These are phyloP conservation scores for Ptiloglossa arizonensis DNA, from an alignment of 1,140 invertebrate genomes.

Conservation along the genomic window DNA sequence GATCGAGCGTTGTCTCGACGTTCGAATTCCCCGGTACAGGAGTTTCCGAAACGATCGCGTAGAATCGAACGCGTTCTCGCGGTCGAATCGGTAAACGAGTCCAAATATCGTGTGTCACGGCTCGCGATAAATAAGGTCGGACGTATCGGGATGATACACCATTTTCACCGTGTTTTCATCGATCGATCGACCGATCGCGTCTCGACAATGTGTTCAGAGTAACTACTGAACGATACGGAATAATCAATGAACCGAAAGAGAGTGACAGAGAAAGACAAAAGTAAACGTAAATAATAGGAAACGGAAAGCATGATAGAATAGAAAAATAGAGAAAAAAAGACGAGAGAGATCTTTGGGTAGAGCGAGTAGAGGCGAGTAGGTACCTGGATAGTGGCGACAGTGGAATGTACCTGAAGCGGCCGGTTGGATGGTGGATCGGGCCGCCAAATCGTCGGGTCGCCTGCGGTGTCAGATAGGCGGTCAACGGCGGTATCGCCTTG, in stretches of 20 bases:
- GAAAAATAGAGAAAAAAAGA: constrained; percentile 20
- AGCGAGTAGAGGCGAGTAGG: constrained; percentile 83
- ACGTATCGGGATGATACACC: no score
- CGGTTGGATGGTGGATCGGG: constrained; percentile 95
- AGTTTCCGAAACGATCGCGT: no score
- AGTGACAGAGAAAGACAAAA: constrained; percentile 26
- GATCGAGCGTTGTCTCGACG: no score
- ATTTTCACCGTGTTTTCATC: no score
- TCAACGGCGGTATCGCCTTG: constrained; percentile 94
- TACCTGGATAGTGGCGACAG: constrained; percentile 87
- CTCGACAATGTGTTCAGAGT: constrained; percentile 22
- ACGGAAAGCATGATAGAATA: constrained; percentile 14
- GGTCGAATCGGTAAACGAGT: no score
- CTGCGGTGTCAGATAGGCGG: constrained; percentile 94
- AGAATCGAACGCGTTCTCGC: no score
- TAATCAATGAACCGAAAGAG: constrained; percentile 2
- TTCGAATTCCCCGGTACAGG: no score
- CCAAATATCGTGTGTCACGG: no score
- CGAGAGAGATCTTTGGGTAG: constrained; percentile 75
- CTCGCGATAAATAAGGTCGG: no score
- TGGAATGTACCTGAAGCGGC: constrained; percentile 94
- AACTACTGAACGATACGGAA: constrained; percentile 8
- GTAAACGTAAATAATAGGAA: constrained; percentile 14
- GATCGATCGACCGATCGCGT: constrained; percentile 37
- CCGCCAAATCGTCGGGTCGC: constrained; percentile 92